A percentile compares a stretch with the other conserved stretches of the same genome.
Conservation (phyloP, 2,113 vertebrate species). For the Phaethornis superciliosus region DNA sequence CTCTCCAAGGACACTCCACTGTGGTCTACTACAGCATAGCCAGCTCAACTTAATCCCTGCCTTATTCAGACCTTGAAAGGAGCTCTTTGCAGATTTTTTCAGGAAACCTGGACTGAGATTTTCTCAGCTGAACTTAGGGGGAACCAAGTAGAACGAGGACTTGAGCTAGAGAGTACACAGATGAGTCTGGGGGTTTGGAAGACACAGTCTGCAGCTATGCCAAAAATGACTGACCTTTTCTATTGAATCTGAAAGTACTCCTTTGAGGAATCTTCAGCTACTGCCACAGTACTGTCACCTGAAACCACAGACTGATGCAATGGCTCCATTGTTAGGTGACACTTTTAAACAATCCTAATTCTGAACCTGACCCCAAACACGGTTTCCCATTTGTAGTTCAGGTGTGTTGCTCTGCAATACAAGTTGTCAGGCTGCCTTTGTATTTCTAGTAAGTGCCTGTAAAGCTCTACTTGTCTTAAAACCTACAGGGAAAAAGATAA, state of each 20-base stretch:
- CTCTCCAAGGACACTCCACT: not conserved
- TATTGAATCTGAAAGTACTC: not conserved
- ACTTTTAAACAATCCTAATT: not conserved
- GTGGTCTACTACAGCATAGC: not conserved
- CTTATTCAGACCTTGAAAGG: not conserved
- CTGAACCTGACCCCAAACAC: not conserved
- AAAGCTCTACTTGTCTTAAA: not conserved
- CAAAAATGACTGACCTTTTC: not conserved
- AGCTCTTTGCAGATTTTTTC: not conserved
- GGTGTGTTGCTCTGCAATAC: not conserved
- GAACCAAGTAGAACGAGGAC: not conserved
- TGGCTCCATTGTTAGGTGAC: fast-evolving
- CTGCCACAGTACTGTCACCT: not conserved
- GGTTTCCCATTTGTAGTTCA: not conserved
- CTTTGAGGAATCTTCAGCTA: not conserved
- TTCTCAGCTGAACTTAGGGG: not conserved
- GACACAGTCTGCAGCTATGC: not conserved
- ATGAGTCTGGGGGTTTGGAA: not conserved
- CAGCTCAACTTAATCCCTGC: not conserved
- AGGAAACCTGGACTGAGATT: not conserved
- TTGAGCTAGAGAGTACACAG: not conserved
- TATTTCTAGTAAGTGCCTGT: not conserved
- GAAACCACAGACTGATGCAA: not conserved
- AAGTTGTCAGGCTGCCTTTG: not conserved
- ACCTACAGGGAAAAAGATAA: not conserved